Evolutionary conservation across 2,113 vertebrate genomes (phyloP).

Genomic region (Nansenia antarctica): DNA sequence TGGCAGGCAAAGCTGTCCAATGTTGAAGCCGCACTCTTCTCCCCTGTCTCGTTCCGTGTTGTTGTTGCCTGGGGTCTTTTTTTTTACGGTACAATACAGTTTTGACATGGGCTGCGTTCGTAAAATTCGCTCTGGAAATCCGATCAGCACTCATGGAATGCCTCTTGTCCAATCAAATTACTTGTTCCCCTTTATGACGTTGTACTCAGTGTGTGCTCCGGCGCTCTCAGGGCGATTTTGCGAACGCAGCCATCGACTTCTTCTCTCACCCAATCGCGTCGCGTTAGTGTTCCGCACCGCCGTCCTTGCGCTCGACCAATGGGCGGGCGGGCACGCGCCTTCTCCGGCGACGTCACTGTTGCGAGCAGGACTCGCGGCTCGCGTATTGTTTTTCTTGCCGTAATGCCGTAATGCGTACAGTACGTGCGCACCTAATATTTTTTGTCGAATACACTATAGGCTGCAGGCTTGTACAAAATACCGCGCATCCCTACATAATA

Average conservation of each 20-base stretch:
- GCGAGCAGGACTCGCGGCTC: constrained; percentile 63
- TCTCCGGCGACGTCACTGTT: constrained; percentile 68
- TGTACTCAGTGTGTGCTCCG: too few species aligned
- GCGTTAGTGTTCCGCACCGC: constrained; percentile 36
- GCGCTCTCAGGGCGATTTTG: too few species aligned
- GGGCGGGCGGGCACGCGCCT: neutral
- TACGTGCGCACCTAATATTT: constrained; percentile 30
- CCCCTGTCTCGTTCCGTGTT: constrained; percentile 37
- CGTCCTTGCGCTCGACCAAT: constrained; percentile 35
- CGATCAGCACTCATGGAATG: too few species aligned
- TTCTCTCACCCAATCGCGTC: constrained; percentile 58
- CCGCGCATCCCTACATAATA: too few species aligned
- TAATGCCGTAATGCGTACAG: constrained; percentile 16
- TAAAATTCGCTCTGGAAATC: too few species aligned
- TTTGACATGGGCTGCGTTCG: too few species aligned
- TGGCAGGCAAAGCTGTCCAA: neutral
- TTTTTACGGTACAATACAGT: constrained; percentile 25
- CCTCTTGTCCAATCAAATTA: too few species aligned
- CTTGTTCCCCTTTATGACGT: too few species aligned
- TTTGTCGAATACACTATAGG: neutral
- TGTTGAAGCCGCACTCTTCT: constrained; percentile 22
- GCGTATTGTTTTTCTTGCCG: constrained; percentile 61
- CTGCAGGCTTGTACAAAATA: too few species aligned
- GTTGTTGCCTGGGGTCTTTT: constrained; percentile 41
- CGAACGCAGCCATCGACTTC: too few species aligned